Percentiles rank a stretch among this genome's conserved stretches.
Conservation (phyloP, 2,113 vertebrate species). For the Eretmodus cyanostictus region DNA sequence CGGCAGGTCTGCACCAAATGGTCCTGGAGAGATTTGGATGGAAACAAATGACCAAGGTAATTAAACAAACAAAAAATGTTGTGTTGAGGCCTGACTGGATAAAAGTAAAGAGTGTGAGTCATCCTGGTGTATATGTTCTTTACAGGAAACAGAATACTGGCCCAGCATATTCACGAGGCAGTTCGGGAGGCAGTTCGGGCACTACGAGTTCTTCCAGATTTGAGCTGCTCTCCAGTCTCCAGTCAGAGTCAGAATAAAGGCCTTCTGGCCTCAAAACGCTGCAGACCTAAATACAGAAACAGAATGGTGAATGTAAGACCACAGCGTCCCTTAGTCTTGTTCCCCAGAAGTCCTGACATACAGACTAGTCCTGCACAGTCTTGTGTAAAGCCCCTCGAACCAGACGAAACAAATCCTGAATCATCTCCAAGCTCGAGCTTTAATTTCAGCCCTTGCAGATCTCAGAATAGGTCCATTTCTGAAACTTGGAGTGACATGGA, state of each 20-base stretch:
- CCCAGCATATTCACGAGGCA: constrained; percentile 53
- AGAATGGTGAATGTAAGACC: not conserved
- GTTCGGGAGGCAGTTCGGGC: constrained; percentile 22
- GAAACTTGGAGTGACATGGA: constrained; percentile 18
- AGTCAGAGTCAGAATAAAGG: not conserved
- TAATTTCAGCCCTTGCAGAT: not conserved
- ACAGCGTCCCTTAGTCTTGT: not conserved
- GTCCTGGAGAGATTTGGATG: constrained; percentile 66
- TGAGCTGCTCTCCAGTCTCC: constrained; percentile 31
- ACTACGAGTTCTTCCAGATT: constrained; percentile 40
- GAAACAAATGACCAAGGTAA: constrained; percentile 43
- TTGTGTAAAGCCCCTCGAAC: not conserved
- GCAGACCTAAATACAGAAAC: constrained; percentile 36
- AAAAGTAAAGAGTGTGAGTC: not conserved
- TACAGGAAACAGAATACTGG: constrained; percentile 10
- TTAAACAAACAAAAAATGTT: not conserved
- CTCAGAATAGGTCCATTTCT: not conserved
- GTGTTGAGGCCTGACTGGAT: not conserved
- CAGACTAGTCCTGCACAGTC: not conserved
- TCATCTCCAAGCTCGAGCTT: not conserved
- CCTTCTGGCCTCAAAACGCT: constrained; percentile 14
- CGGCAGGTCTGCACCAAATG: constrained; percentile 49
- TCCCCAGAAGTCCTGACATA: not conserved
- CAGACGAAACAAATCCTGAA: not conserved
- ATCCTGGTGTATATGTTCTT: not conserved